Percentiles rank a stretch among this genome's conserved stretches.
phyloP scores from a whole-genome alignment of 2,797 vertebrate species.

The Graptemys geographica region DNA sequence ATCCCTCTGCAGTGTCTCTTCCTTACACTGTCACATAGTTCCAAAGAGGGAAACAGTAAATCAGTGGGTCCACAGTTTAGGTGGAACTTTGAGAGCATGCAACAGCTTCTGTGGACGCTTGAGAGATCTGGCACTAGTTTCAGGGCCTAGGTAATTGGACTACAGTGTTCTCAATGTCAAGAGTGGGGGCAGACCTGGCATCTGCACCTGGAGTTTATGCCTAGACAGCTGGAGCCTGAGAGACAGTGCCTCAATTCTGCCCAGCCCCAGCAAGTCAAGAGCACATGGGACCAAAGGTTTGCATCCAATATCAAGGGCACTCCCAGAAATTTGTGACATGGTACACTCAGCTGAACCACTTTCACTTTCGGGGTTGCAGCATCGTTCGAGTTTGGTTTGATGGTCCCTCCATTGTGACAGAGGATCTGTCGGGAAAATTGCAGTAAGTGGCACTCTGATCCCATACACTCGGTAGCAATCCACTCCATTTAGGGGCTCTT shows the following conservation, averaged over 20 bases:
- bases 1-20: background rate
- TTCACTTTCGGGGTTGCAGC: background rate
- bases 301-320: background rate
- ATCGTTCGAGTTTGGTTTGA: background rate
- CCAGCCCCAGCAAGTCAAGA: background rate
- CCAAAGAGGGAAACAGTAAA: background rate
- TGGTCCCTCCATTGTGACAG: background rate
- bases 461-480: background rate
- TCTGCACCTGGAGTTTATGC: background rate
- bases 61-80: background rate
- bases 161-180: background rate
- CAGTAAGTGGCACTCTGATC: background rate
- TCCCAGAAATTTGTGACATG: background rate
- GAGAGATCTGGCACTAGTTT: background rate
- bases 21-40: background rate
- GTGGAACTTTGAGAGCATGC: background rate
- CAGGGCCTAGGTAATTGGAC: background rate
- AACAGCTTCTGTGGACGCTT: background rate
- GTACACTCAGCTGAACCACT: background rate
- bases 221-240: background rate
- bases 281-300: background rate
- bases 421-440: background rate
- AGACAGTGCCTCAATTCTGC: background rate
- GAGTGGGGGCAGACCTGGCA: background rate
- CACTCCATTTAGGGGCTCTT: background rate